Evolutionary conservation across 2,888 invertebrate species (phyloP).

Genomic region (Ligdia adustata): DNA sequence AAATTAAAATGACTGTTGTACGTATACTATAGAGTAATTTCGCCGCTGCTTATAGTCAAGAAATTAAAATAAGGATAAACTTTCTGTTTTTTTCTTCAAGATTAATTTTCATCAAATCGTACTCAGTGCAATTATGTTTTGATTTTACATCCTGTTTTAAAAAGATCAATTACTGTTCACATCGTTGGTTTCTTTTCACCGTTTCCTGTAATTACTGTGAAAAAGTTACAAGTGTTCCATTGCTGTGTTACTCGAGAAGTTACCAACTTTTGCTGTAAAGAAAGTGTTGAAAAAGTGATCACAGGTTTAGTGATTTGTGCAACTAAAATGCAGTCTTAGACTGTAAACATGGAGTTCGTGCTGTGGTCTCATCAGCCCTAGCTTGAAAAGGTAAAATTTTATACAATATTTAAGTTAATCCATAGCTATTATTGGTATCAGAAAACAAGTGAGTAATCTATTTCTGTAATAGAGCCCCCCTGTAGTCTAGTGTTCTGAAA

Average conservation of each 20-base stretch:
- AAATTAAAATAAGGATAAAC: neutral
- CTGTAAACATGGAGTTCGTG: slow-evolving; percentile 10
- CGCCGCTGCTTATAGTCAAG: neutral
- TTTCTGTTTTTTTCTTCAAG: neutral
- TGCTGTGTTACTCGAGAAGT: neutral
- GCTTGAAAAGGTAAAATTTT: slow-evolving; percentile 13
- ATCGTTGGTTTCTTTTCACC: slow-evolving; percentile 34
- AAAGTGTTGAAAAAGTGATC: neutral
- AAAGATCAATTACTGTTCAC: slow-evolving; percentile 40
- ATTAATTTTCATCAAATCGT: slow-evolving; percentile 15
- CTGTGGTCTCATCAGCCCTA: slow-evolving; percentile 3
- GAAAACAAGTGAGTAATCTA: slow-evolving; percentile 7
- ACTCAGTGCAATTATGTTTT: slow-evolving; percentile 49
- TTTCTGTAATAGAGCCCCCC: slow-evolving; percentile 8
- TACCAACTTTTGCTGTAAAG: neutral
- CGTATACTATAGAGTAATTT: neutral
- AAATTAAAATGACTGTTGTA: neutral
- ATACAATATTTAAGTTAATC: neutral
- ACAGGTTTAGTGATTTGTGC: neutral
- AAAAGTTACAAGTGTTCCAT: slow-evolving; percentile 15
- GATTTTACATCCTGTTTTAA: slow-evolving; percentile 52
- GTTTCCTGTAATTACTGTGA: slow-evolving; percentile 39
- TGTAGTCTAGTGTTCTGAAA: neutral
- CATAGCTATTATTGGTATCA: neutral
- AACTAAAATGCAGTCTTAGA: neutral